Evolutionary conservation across 2,888 invertebrate species (phyloP).

Genomic region (Agonopterix subpropinquella): DNA sequence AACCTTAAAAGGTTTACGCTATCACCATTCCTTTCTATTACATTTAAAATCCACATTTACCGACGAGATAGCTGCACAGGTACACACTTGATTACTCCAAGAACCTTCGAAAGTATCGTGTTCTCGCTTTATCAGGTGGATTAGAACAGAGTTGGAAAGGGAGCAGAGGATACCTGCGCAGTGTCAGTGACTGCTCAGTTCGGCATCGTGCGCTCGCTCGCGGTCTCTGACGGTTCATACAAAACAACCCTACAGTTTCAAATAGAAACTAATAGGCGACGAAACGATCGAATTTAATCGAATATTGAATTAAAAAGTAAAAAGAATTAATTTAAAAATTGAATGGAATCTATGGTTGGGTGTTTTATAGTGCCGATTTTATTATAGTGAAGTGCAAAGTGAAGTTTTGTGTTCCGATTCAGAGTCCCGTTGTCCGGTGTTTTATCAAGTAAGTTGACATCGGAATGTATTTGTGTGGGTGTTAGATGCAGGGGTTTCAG

Average conservation of each 20-base stretch:
- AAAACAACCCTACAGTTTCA: conserved; percentile 12
- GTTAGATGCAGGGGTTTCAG: conserved; percentile 7
- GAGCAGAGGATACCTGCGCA: conserved; percentile 52
- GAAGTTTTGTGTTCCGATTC: conserved; percentile 22
- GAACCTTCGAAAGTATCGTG: conserved; percentile 46
- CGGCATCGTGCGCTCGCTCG: conserved; percentile 39
- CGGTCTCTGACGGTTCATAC: conserved; percentile 21
- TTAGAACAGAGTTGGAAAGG: conserved; percentile 30
- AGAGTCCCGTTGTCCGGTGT: conserved; percentile 60
- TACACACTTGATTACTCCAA: not conserved
- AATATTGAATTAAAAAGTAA: conserved; percentile 28
- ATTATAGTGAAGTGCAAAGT: conserved; percentile 14
- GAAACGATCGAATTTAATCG: conserved; percentile 52
- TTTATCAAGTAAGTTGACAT: conserved; percentile 55
- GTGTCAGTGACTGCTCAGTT: conserved; percentile 70
- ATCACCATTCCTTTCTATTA: conserved; percentile 31
- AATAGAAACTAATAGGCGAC: conserved; percentile 20
- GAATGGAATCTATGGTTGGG: conserved; percentile 19
- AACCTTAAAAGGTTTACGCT: conserved; percentile 46
- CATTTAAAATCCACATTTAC: conserved; percentile 23
- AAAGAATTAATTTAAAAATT: conserved; percentile 18
- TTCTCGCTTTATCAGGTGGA: conserved; percentile 32
- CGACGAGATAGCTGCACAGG: conserved; percentile 37
- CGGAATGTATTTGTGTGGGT: conserved; percentile 34
- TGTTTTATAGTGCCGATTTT: conserved; percentile 26